Percentiles rank a stretch among this genome's conserved stretches.
phyloP scores from a whole-genome alignment of 2,113 vertebrate species.

The Macrotis lagotis region DNA sequence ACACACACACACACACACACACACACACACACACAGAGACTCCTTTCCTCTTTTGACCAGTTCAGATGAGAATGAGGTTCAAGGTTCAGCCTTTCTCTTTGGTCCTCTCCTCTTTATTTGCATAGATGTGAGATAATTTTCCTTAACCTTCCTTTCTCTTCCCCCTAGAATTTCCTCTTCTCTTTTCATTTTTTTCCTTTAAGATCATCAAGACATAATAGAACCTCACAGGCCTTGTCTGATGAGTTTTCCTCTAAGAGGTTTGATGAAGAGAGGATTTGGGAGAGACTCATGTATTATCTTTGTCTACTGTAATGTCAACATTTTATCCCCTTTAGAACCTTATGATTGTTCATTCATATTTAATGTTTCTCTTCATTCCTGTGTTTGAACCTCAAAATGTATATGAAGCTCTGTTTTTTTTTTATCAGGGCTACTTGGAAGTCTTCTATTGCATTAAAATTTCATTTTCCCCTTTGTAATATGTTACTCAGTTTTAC shows the following conservation, averaged over 20 bases:
- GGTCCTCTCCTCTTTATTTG: not conserved
- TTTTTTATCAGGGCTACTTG: not conserved
- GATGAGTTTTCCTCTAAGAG: not conserved
- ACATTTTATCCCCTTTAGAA: not conserved
- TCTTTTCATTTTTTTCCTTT: not conserved
- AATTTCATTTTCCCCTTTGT: not conserved
- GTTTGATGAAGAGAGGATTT: not conserved
- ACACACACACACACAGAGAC: too few relatives aligned
- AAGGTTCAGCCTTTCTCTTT: not conserved
- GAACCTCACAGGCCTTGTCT: not conserved
- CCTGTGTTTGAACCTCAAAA: not conserved
- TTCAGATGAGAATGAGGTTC: not conserved
- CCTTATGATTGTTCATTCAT: not conserved
- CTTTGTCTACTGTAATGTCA: not conserved
- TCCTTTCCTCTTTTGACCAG: not conserved
- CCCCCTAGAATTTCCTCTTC: not conserved
- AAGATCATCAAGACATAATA: not conserved
- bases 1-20: too few relatives aligned
- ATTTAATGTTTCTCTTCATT: not conserved
- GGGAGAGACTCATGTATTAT: not conserved
- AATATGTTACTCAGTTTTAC: not conserved
- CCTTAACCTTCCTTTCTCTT: too few relatives aligned
- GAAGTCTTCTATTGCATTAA: not conserved
- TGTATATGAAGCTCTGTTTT: not conserved
- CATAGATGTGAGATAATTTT: not conserved